These are phyloP conservation scores for Xyrichtys novacula DNA, from an alignment of 2,797 vertebrate genomes.

Conservation along the genomic window DNA sequence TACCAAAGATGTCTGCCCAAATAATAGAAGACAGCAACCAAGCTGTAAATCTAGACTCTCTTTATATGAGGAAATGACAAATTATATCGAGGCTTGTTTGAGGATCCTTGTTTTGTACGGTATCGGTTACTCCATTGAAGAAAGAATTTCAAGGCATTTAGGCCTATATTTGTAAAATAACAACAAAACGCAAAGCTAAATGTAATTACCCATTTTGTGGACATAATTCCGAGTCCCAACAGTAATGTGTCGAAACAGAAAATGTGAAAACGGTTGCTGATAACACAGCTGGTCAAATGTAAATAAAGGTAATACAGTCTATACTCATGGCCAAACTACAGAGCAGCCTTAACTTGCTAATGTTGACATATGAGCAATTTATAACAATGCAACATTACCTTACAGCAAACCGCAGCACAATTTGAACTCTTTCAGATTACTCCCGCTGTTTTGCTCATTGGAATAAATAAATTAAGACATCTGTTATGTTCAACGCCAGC, in stretches of 20 bases:
- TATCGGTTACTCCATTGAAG: neutral
- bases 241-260: neutral
- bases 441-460: neutral
- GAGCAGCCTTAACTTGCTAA: neutral
- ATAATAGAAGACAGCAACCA: neutral
- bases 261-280: neutral
- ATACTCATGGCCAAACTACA: neutral
- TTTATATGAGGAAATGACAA: neutral
- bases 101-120: neutral
- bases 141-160: too few species aligned
- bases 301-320: neutral
- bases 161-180: neutral
- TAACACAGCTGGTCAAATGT: too few species aligned
- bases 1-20: neutral
- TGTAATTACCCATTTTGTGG: neutral
- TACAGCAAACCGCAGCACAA: neutral
- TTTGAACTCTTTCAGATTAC: neutral
- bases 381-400: slow-evolving; percentile 52
- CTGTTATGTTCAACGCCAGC: neutral
- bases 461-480: slow-evolving; percentile 18
- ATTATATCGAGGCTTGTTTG: rapidly evolving
- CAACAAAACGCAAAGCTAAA: neutral
- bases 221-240: neutral
- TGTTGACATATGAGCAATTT: slow-evolving; percentile 3
- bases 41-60: neutral